Evolutionary conservation across 1,140 invertebrate genomes (phyloP).

Genomic region (Holcopasites calliopsidis): DNA sequence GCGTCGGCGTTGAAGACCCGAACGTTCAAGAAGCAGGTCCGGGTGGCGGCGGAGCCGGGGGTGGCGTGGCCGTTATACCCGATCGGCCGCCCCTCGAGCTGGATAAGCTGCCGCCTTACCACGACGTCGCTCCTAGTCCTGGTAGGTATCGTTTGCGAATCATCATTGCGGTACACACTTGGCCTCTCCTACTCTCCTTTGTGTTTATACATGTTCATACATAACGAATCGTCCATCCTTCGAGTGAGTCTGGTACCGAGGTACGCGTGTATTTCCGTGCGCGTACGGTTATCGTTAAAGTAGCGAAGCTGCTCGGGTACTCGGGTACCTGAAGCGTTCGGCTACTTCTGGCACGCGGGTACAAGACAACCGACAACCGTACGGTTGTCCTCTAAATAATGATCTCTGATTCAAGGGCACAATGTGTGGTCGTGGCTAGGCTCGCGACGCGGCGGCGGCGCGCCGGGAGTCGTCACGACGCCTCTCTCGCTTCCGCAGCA

Average conservation of each 20-base stretch:
- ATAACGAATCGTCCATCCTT: too few relatives aligned
- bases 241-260: too few relatives aligned
- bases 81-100: constrained; percentile 77
- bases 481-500: constrained; percentile 76
- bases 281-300: too few relatives aligned
- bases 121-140: constrained; percentile 77
- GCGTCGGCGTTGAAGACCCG: constrained; percentile 68
- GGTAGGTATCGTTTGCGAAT: constrained; percentile 68
- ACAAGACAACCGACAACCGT: too few relatives aligned
- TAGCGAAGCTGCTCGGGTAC: too few relatives aligned
- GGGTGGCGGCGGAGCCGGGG: constrained; percentile 65
- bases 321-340: neutral
- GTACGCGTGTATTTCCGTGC: too few relatives aligned
- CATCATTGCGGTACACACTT: neutral
- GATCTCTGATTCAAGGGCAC: constrained; percentile 74
- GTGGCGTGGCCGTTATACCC: constrained; percentile 77
- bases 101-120: constrained; percentile 79
- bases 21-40: constrained; percentile 66
- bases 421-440: constrained; percentile 85
- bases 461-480: constrained; percentile 75
- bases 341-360: neutral
- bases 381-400: too few relatives aligned
- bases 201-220: too few relatives aligned
- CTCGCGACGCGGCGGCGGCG: constrained; percentile 79
- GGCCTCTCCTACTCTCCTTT: too few relatives aligned